Evolutionary conservation across 2,797 vertebrate species (phyloP).

Genomic region (Valencia hispanica): DNA sequence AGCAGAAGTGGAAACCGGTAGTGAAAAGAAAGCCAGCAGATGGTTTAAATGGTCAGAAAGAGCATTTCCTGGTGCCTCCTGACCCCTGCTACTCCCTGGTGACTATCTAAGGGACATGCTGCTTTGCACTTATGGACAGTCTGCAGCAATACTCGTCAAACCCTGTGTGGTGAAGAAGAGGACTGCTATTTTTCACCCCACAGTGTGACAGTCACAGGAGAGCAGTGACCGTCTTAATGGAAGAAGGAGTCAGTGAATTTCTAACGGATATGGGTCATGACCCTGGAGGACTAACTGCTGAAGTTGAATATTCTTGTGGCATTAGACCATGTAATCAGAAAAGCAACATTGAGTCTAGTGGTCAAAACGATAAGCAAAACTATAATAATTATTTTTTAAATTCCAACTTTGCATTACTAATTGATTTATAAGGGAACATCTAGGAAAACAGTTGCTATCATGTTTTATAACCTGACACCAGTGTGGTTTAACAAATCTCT

Average conservation of each 20-base stretch:
- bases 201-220: conserved; percentile 1
- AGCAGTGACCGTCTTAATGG: conserved; percentile 11
- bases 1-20: not conserved
- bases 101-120: conserved; percentile 4
- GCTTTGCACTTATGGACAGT: conserved; percentile 19
- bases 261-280: not conserved
- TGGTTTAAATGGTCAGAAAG: conserved; percentile 3
- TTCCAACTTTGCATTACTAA: not conserved
- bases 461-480: not conserved
- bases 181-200: not conserved
- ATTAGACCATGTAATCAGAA: conserved; percentile 7
- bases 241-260: not conserved
- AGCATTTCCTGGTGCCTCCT: conserved; percentile 1
- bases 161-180: not conserved
- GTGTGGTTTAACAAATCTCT: not conserved
- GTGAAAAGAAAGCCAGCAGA: not conserved
- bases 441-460: not conserved
- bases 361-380: not conserved
- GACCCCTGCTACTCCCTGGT: not conserved
- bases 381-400: not conserved
- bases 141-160: conserved; percentile 7
- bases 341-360: not conserved
- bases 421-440: not conserved
- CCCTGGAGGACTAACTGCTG: not conserved
- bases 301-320: conserved; percentile 2